Conservation (phyloP, 2,113 vertebrate genomes). For the Malurus elegans region DNA sequence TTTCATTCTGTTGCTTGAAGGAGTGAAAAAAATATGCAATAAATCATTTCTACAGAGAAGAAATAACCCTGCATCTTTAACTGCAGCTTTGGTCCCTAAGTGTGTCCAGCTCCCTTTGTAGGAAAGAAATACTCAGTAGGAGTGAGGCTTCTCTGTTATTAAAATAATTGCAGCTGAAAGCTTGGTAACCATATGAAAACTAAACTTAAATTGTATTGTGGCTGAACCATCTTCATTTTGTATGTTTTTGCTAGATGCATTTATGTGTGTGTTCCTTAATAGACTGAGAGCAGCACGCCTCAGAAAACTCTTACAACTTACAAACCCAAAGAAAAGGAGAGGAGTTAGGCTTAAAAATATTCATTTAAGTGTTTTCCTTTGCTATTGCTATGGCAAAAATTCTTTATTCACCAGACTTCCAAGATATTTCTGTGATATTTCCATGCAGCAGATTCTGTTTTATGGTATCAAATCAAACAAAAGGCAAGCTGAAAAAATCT, state of each 20-base stretch:
- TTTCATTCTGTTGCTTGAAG: neutral
- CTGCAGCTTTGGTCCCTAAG: neutral
- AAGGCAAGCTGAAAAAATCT: neutral
- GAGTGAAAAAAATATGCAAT: neutral
- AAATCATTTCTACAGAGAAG: neutral
- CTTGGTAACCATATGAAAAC: neutral
- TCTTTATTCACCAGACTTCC: neutral
- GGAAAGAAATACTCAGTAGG: neutral
- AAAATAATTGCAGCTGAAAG: neutral
- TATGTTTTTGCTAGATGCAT: neutral
- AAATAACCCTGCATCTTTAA: neutral
- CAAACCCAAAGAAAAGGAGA: neutral
- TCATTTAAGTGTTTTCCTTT: neutral
- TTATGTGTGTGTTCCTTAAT: neutral
- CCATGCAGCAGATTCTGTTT: neutral
- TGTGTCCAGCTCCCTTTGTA: neutral
- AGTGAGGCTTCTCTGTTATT: neutral
- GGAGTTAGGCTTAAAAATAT: neutral
- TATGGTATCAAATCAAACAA: neutral
- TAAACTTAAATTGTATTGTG: neutral
- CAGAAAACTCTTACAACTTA: neutral
- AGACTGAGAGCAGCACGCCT: neutral
- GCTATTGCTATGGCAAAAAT: neutral
- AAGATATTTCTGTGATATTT: neutral
- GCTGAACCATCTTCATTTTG: neutral